Evolutionary conservation across 2,797 vertebrate genomes (phyloP).

Genomic region (Rhabdophis nuchalis): DNA sequence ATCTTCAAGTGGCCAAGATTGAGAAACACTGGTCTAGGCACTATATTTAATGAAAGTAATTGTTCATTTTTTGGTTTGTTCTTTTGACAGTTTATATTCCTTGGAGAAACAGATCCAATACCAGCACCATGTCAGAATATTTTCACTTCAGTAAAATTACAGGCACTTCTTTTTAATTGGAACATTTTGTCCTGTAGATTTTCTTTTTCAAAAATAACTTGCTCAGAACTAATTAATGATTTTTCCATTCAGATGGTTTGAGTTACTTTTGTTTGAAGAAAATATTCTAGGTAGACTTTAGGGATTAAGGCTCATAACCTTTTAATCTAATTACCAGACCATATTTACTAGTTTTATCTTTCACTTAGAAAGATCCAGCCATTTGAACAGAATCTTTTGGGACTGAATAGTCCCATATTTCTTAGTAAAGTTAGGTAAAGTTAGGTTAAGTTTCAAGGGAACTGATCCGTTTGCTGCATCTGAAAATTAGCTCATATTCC

Average conservation of each 20-base stretch:
- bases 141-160: slow-evolving; percentile 21
- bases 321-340: slow-evolving; percentile 23
- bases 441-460: neutral
- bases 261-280: slow-evolving; percentile 18
- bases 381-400: neutral
- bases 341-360: slow-evolving; percentile 17
- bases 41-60: slow-evolving; percentile 14
- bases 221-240: slow-evolving; percentile 5
- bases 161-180: slow-evolving; percentile 1
- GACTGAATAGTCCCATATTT: neutral
- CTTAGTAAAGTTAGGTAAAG: slow-evolving; percentile 6
- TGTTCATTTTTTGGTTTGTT: slow-evolving; percentile 28
- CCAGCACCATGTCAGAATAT: slow-evolving; percentile 27
- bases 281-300: slow-evolving; percentile 14
- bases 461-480: neutral
- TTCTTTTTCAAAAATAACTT: neutral
- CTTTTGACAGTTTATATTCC: slow-evolving; percentile 32
- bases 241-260: slow-evolving; percentile 20
- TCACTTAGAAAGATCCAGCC: slow-evolving; percentile 18
- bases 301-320: slow-evolving; percentile 13
- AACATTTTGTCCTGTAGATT: slow-evolving; percentile 12
- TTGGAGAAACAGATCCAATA: slow-evolving; percentile 12
- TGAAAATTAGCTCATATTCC: neutral
- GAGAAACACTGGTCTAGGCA: no score
- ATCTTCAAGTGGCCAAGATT: no score